Base-by-base conservation (phyloP, 2,797 vertebrate genomes). In the Phoebastria nigripes region DNA sequence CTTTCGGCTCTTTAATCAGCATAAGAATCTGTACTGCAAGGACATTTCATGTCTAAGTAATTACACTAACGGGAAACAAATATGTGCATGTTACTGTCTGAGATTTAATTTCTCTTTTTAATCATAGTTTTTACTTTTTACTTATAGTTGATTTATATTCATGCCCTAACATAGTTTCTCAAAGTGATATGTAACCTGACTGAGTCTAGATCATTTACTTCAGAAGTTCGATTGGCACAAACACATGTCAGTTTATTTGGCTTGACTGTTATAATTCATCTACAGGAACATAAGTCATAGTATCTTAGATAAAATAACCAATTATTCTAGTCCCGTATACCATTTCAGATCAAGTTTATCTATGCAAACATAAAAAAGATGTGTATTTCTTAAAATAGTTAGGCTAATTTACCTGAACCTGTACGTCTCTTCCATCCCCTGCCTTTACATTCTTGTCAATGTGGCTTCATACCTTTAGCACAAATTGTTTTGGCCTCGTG, bases 61-160 rank as follows among this genome's bases (percentile, higher is more conserved):
- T 92, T 82, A 83, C 51, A 86, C 26, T 88, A 82, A 83, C 63
- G 33, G 49, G 67, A 92, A 95, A 92, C 42, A 96, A 96, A 92
- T 71, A 96, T 2, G n/a, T 92, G 21, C 56, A 61, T 69, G 65
- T 29, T 86, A 65, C 76, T 71, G 55, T 77, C 61, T 10, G 1
- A 76, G 54, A 51, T 87, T 89, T 89, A 78, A 83, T 94, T 86
- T 85, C 26, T 90, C 46, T 72, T 93, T 94, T 79, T 73, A 88
- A 76, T 83, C 24, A 87, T 18, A 65, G 21, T 19, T 87, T 65
- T 74, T 74, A 67, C 35, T 82, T 95, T 92, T 86, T 81, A 65
- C 14, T 69, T 47, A 49, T 4, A 61, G 15, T 11, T 91, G 52
- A 93, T 93, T 96, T 88, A 92, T 88, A 91, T 69, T 83, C 58